Evolutionary conservation across 2,113 vertebrate species (phyloP), one percentile per base, ranked within the genome.

Genomic region (Anhinga rufa): DNA sequence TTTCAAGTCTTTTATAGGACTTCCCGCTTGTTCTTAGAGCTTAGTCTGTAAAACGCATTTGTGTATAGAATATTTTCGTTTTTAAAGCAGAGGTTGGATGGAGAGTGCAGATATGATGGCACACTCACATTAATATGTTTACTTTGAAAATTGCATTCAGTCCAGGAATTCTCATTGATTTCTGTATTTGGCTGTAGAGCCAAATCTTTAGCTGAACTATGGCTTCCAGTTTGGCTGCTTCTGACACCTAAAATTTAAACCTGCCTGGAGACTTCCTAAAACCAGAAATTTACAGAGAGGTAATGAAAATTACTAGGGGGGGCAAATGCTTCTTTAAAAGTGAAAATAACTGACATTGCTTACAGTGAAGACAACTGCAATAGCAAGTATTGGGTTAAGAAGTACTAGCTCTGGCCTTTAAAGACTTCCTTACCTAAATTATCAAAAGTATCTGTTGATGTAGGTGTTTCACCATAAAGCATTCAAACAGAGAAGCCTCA

Each of bases 151-250:
- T 49, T 88, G 70, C 31, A 58, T 85, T 96, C 29, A 5, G 80
- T 72, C 89, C 92, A 91, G 69, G 83, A 84, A 75, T 84, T 20
- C 64, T 86, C 54, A 93, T 34, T 92, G 88, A 84, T 95, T 94
- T 82, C 72, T 86, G 12, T 64, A 11, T 84, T 89, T 79, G 84
- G 52, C 48, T 81, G 29, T 51, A 31, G 64, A 95, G 32, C 16
- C 34, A 91, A 91, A 84, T 82, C 72, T 93, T 74, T 48, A 78
- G 48, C 88, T 93, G 76, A 83, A 78, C 48, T 92, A 48, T 64
- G 46, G 24, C 20, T 88, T 82, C 51, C 68, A 60, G 28, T 66
- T 85, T 62, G 86, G 60, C 60, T 91, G 40, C 57, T 85, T 85
- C 32, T 82, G 57, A 83, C 20, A 95, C 40, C 57, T 84, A 4